phyloP scores from a whole-genome alignment of 2,113 vertebrate genomes.

The Elaphurus davidianus region DNA sequence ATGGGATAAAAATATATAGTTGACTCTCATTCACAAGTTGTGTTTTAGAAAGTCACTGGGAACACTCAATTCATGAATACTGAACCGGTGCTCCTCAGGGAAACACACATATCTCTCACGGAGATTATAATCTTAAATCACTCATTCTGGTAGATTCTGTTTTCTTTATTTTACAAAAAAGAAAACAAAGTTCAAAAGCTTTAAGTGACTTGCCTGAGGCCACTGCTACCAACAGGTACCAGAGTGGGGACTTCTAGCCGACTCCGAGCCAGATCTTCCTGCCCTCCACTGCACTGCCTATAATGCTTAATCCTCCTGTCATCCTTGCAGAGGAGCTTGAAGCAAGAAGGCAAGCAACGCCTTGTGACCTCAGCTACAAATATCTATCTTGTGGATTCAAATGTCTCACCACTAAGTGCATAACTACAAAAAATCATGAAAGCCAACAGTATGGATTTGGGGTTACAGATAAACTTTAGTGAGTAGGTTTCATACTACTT shows the following conservation, averaged over 20 bases:
- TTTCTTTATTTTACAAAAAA: background rate
- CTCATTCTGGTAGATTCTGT: background rate
- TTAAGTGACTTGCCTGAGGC: background rate
- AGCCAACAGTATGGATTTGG: background rate
- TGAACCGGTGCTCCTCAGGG: background rate
- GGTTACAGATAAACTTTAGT: background rate
- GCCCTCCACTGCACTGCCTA: rapidly evolving
- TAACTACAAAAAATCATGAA: background rate
- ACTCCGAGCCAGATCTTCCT: background rate
- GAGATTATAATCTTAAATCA: background rate
- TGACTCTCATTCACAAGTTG: background rate
- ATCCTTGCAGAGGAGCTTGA: background rate
- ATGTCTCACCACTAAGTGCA: background rate
- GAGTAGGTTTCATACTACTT: background rate
- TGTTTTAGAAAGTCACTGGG: background rate
- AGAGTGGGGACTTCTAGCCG: background rate
- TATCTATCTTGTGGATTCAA: background rate
- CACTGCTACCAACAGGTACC: background rate
- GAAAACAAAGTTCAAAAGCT: background rate
- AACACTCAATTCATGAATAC: background rate
- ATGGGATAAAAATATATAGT: background rate
- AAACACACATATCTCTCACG: background rate
- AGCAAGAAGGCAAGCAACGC: background rate
- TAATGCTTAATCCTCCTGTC: background rate
- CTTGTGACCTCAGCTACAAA: background rate